A percentile compares a stretch with the other conserved stretches of the same genome.
These are phyloP conservation scores for Mesoclemmys tuberculata DNA, from an alignment of 2,113 vertebrate species.

Conservation along the genomic window DNA sequence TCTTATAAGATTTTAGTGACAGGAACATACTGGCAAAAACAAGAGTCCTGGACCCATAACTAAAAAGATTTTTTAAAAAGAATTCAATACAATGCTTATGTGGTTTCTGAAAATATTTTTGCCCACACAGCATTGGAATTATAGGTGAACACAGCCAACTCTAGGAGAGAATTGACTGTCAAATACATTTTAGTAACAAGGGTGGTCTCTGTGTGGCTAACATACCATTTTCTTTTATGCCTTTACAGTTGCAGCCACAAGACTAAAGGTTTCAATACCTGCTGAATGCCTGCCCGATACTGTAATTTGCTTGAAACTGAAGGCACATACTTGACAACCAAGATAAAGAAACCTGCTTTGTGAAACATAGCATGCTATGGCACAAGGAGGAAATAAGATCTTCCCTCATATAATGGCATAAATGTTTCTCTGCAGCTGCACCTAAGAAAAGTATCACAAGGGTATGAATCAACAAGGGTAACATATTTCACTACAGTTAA, in stretches of 20 bases:
- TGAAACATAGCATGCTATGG: background rate
- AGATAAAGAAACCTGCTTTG: constrained; percentile 23
- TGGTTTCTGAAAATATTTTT: background rate
- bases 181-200: background rate
- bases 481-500: constrained; percentile 84
- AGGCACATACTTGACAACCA: constrained; percentile 10
- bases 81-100: background rate
- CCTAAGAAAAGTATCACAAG: constrained; percentile 41
- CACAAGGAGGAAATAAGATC: constrained; percentile 45
- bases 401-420: background rate
- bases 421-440: background rate
- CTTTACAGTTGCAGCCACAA: constrained; percentile 47
- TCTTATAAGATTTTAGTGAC: background rate
- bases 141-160: background rate
- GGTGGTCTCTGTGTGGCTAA: background rate
- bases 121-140: background rate
- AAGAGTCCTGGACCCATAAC: background rate
- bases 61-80: background rate
- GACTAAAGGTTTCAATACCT: background rate
- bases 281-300: constrained; percentile 44
- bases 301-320: constrained; percentile 10
- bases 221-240: constrained; percentile 49
- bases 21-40: background rate
- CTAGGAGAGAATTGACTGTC: background rate
- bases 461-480: constrained; percentile 60